Percentiles rank a stretch among this genome's conserved stretches.
Evolutionary conservation across 2,797 vertebrate species (phyloP).

Genomic region (Erethizon dorsatum): DNA sequence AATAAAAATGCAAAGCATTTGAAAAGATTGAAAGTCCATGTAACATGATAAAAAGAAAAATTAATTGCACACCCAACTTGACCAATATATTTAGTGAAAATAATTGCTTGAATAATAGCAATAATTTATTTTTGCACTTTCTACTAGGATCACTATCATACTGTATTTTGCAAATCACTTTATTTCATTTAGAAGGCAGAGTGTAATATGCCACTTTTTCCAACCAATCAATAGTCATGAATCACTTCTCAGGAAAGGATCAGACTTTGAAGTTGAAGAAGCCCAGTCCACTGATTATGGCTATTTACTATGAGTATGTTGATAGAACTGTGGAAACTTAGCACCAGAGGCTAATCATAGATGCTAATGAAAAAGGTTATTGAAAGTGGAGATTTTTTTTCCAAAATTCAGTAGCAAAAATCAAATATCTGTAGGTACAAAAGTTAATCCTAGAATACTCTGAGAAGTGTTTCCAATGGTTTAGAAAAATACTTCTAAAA

Average conservation of each 20-base stretch:
- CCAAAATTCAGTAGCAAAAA: background rate
- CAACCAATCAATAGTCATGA: background rate
- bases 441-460: background rate
- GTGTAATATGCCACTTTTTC: too few species aligned
- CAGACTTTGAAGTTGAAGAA: background rate
- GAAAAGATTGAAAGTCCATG: conserved; percentile 91
- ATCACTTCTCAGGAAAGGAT: background rate
- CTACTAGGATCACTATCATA: background rate
- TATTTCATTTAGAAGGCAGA: background rate
- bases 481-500: background rate
- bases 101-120: background rate
- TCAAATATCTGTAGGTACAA: background rate
- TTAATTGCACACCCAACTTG: conserved; percentile 92
- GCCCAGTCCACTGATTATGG: background rate
- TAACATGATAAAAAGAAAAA: conserved; percentile 91
- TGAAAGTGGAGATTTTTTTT: background rate
- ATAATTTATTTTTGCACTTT: background rate
- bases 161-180: background rate
- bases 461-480: background rate
- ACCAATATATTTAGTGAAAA: conserved; percentile 91
- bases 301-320: background rate
- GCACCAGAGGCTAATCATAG: background rate
- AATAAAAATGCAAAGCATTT: conserved; percentile 93
- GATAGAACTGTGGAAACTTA: background rate
- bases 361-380: background rate